A percentile compares a stretch with the other conserved stretches of the same genome.
These are phyloP conservation scores for Eclectus roratus DNA, from an alignment of 2,113 vertebrate species.

Conservation along the genomic window DNA sequence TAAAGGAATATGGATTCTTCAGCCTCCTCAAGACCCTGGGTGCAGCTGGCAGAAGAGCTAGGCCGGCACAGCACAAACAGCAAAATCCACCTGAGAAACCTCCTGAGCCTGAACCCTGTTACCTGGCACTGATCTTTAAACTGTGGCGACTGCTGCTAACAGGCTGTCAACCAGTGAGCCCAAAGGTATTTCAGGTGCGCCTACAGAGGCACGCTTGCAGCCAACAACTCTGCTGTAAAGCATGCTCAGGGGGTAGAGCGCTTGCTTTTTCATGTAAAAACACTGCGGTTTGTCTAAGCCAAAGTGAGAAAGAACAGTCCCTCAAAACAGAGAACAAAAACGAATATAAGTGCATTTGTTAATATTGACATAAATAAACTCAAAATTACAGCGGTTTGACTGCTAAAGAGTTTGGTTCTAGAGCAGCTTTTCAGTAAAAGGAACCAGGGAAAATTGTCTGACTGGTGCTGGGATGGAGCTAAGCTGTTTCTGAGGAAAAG, in stretches of 20 bases:
- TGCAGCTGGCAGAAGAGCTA: neutral
- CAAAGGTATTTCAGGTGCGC: neutral
- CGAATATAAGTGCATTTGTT: neutral
- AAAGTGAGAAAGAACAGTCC: neutral
- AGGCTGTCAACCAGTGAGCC: neutral
- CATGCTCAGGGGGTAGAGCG: neutral
- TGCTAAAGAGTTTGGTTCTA: neutral
- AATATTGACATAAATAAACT: neutral
- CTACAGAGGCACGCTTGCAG: neutral
- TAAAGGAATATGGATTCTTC: neutral
- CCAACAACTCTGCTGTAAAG: neutral
- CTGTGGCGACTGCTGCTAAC: neutral
- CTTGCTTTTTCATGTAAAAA: neutral
- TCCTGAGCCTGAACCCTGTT: neutral
- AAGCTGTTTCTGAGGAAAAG: neutral
- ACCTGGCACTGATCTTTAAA: neutral
- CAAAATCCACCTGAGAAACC: neutral
- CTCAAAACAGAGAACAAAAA: neutral
- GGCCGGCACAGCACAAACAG: neutral
- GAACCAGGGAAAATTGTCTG: fast-evolving
- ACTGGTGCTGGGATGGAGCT: neutral
- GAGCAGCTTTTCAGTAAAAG: neutral
- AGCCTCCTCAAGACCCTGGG: neutral
- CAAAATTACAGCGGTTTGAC: neutral
- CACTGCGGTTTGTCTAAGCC: neutral